Base-by-base conservation (phyloP, 1,140 invertebrate genomes). In the Hyles vespertilio region DNA sequence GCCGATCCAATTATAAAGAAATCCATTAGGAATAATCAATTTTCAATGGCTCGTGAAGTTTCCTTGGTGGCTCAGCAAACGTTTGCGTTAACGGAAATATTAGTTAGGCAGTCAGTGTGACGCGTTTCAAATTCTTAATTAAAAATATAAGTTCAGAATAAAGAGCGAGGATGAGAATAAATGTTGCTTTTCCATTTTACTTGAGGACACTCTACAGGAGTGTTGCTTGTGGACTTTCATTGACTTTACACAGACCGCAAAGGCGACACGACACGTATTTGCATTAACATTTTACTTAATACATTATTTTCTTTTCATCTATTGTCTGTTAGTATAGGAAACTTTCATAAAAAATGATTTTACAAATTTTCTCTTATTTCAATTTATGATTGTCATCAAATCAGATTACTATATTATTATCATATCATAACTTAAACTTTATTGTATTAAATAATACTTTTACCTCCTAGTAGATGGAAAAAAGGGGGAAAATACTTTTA, bases 161-260 rank as follows among this genome's bases (percentile, higher is more conserved):
- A 71, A 67, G 67, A 77, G 70, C 71, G 70, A 69, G 67, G 70
- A 72, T 64, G 59, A 65, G 64, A 72, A 54, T 54, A 70, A 77
- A 77, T 83, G 74, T 83, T 80, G 82, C 67, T 76, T 71, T 85
- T 83, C 69, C 72, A 81, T 85, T 79, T 74, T 57, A 61, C 60
- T 77, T 63, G 51, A 70, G 67, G 62, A 61, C 57, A 67, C 63
- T 73, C 57, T 50, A 51, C 40, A 50, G 59, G 61, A 69, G 56
- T 59, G 51, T 49, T 50, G 40, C 3, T 52, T 9, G n/a, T 47
- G 53, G 12, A 58, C 57, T 56, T 63, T 59, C 52, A 53, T 52
- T 54, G 53, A 46, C 56, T 51, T 57, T 53, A n/a, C 51, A 44
- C 12, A 53, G 34, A 53, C 51, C 9, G 10, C 3, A 8, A 34